Conservation (phyloP, 2,797 vertebrate species). For the Psittacula derbiana region DNA sequence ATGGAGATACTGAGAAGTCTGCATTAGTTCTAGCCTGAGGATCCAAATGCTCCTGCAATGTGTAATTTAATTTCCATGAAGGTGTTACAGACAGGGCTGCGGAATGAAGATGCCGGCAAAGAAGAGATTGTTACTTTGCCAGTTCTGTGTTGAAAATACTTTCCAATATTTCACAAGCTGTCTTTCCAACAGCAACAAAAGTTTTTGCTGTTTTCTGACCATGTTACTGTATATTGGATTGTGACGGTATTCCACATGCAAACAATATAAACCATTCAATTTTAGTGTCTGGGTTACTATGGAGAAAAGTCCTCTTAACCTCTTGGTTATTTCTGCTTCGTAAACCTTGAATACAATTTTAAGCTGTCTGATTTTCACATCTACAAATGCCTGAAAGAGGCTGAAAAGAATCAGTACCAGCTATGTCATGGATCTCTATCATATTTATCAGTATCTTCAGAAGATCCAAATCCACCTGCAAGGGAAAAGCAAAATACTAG, state of each 20-base stretch:
- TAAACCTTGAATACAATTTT: neutral
- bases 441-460: neutral
- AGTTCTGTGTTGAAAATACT: neutral
- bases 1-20: neutral
- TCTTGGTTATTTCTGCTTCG: conserved; percentile 7
- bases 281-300: neutral
- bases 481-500: neutral
- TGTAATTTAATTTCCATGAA: neutral
- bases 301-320: neutral
- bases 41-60: neutral
- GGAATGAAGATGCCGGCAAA: neutral
- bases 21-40: neutral
- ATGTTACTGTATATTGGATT: neutral
- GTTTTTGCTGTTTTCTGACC: neutral
- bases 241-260: neutral
- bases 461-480: neutral
- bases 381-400: neutral
- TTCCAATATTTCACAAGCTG: neutral
- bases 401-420: neutral
- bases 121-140: neutral
- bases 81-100: neutral
- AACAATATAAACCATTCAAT: neutral
- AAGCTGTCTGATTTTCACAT: neutral
- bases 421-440: neutral
- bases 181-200: neutral